These are phyloP conservation scores for Campoplex capitator DNA, from an alignment of 2,888 invertebrate species.

Conservation along the genomic window DNA sequence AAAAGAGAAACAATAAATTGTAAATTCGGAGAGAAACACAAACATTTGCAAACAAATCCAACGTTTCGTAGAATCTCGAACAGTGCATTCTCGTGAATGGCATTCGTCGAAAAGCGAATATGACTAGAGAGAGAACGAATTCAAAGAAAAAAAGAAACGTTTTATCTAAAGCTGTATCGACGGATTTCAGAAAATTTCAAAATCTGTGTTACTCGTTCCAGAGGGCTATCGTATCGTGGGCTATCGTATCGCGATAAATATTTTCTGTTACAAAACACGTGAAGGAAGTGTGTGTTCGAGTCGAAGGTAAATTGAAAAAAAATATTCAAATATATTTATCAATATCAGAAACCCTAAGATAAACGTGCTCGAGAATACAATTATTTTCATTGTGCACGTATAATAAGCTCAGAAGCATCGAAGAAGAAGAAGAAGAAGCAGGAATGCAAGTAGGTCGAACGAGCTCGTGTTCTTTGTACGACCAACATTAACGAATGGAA, in stretches of 20 bases:
- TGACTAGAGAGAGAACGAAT: neutral
- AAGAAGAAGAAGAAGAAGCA: neutral
- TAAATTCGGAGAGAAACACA: neutral
- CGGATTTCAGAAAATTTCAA: neutral
- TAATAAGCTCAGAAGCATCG: conserved; percentile 4
- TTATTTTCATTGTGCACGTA: neutral
- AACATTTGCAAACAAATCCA: neutral
- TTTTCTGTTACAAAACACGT: neutral
- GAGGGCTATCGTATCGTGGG: too few species aligned
- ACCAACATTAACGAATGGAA: neutral
- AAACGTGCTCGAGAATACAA: neutral
- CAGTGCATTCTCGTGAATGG: neutral
- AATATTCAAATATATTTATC: neutral
- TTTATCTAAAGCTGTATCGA: neutral
- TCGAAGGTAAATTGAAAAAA: conserved; percentile 18
- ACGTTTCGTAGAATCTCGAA: neutral
- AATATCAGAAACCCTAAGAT: neutral
- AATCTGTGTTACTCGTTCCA: neutral
- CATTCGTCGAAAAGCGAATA: neutral
- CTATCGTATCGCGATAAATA: neutral
- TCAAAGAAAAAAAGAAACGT: neutral
- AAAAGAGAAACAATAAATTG: neutral
- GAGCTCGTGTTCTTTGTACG: conserved; percentile 12
- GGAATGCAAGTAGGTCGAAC: conserved; percentile 35
- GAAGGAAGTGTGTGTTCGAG: neutral